A percentile compares a stretch with the other conserved stretches of the same genome.
These are phyloP conservation scores for Neodon shergylaensis DNA, from an alignment of 2,113 vertebrate genomes.

Conservation along the genomic window DNA sequence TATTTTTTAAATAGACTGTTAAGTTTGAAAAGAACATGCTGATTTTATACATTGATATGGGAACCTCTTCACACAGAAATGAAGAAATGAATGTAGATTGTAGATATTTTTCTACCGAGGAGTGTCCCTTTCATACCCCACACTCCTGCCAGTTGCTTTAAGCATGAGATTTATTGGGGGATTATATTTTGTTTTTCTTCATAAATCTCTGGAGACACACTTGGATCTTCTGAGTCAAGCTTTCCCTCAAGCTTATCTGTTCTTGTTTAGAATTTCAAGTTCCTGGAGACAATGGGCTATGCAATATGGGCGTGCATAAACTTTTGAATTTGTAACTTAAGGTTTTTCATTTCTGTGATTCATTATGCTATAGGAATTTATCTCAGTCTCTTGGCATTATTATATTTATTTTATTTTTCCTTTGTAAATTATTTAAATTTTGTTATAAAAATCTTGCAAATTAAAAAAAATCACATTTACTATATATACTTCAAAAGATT, in stretches of 20 bases:
- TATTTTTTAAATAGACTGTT: slow-evolving; percentile 2
- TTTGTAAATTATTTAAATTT: not conserved
- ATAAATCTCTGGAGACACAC: not conserved
- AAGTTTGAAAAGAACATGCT: not conserved
- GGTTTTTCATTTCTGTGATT: slow-evolving; percentile 29
- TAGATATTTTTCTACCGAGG: not conserved
- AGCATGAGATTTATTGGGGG: not conserved
- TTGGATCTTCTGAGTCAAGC: not conserved
- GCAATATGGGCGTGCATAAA: not conserved
- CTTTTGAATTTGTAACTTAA: slow-evolving; percentile 6
- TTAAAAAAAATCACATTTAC: not conserved
- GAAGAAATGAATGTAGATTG: not conserved
- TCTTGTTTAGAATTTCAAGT: slow-evolving; percentile 1
- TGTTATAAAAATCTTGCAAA: not conserved
- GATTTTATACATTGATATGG: slow-evolving; percentile 7
- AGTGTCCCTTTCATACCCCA: not conserved
- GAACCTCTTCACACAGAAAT: not conserved
- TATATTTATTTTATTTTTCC: not conserved
- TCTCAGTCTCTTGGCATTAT: not conserved
- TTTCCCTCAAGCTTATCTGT: slow-evolving; percentile 14
- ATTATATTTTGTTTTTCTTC: not conserved
- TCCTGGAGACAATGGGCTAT: not conserved
- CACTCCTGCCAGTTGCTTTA: not conserved
- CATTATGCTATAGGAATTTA: not conserved
- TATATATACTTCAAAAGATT: not conserved